Evolutionary conservation across 2,113 vertebrate genomes (phyloP), one percentile per base, ranked within the genome.

Genomic region (Drymodes brunneopygia): DNA sequence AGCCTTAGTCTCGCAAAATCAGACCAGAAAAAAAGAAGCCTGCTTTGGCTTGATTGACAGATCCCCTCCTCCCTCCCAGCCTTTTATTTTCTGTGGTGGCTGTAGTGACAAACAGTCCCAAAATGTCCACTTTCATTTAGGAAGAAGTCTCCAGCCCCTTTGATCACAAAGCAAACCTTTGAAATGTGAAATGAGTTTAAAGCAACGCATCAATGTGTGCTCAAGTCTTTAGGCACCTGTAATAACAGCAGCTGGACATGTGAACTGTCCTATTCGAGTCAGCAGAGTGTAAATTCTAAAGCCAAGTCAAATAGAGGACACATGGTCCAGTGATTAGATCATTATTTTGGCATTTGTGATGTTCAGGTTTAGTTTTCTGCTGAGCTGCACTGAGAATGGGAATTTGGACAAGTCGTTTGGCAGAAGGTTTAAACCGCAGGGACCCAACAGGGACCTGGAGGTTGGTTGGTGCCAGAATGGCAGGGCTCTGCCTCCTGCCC

Each of bases 81-180:
- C 29, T 57, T 45, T 51, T 36, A 31, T 77, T 80, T 69, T 42
- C 81, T 51, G 20, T 27, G 27, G 62, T 77, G 56, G 33, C 79
- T 81, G 15, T 44, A 66, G 48, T 50, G 64, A 83, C 64, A 90
- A 62, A 70, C 10, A 70, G 51, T n/a, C 82, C 75, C 56, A 25
- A 85, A 90, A 78, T 38, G 79, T 71, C 75, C 5, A 9, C 79
- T 97, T 94, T 84, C 85, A 81, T 93, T 97, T 94, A 62, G 44
- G 78, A 67, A 88, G 62, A 75, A 90, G 64, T 51, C 44, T 90
- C 71, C 79, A 81, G 50, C 9, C 90, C 62, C 88, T 96, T 86
- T 96, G 94, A 96, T 88, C 88, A 83, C 88, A 96, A 96, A 94
- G 91, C 67, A 95, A 95, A 92, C 75, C 94, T 96, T 86, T 96